Conservation (phyloP, 2,797 vertebrate species). For the Oreortyx pictus region DNA sequence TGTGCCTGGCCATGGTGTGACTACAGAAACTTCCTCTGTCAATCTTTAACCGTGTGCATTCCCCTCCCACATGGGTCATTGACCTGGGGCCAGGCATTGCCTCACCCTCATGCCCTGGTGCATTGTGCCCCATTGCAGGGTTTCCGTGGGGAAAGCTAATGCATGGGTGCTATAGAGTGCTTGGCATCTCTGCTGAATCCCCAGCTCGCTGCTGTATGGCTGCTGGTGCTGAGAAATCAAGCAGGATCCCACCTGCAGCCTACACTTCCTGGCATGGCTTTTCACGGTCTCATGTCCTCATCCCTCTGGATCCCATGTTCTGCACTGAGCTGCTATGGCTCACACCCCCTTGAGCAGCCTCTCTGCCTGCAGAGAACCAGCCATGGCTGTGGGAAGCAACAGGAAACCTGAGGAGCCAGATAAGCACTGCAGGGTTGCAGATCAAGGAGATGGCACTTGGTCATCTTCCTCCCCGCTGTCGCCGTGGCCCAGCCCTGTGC, state of each 20-base stretch:
- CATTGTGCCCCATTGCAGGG: not conserved
- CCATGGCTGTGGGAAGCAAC: not conserved
- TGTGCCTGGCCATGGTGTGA: rapidly evolving
- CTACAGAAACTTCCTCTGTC: not conserved
- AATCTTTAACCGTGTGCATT: not conserved
- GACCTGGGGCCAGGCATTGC: not conserved
- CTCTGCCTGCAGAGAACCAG: not conserved
- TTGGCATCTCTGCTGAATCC: not conserved
- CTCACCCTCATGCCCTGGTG: not conserved
- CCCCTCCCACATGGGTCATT: rapidly evolving
- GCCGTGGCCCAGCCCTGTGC: not conserved
- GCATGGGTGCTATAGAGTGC: not conserved
- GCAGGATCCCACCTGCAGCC: not conserved
- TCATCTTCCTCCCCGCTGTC: rapidly evolving
- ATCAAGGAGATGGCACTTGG: not conserved
- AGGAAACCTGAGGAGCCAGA: slow-evolving; percentile 42
- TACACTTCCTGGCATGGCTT: not conserved
- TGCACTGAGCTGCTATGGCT: not conserved
- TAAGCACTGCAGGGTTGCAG: not conserved
- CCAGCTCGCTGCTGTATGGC: rapidly evolving
- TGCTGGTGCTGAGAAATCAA: not conserved
- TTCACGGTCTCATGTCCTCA: not conserved
- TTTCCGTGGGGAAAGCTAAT: not conserved
- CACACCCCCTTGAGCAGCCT: rapidly evolving
- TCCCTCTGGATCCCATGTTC: not conserved